Evolutionary conservation across 1,140 invertebrate species (phyloP).

Genomic region (Apis florea): DNA sequence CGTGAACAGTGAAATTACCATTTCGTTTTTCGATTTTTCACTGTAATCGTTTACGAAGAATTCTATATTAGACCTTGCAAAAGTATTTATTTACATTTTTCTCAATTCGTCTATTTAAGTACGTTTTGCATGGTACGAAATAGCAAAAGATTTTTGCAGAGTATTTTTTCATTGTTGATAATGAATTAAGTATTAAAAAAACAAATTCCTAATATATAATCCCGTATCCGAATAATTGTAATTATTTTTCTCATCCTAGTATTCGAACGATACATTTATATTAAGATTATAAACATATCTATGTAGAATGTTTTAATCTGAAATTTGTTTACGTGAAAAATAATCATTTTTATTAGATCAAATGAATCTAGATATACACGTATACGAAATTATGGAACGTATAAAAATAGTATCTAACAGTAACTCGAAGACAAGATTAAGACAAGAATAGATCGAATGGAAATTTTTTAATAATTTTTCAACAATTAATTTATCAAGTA

Average conservation of each 20-base stretch:
- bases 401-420: background rate
- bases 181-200: background rate
- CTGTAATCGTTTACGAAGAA: background rate
- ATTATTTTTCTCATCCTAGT: background rate
- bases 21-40: background rate
- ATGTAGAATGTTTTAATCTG: background rate
- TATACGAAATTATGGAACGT: background rate
- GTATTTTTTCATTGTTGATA: background rate
- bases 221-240: background rate
- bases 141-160: background rate
- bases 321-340: background rate
- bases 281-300: conserved; percentile 2
- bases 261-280: background rate
- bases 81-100: background rate
- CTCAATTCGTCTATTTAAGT: background rate
- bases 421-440: background rate
- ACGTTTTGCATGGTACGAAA: conserved; percentile 20
- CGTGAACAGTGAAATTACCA: background rate
- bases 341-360: background rate
- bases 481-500: background rate
- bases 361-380: background rate
- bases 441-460: background rate
- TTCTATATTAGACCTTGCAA: background rate
- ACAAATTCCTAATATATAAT: background rate
- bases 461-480: background rate